Percentiles rank a stretch among this genome's conserved stretches.
Evolutionary conservation across 2,888 invertebrate genomes (phyloP).

Genomic region (Falcaria lacertinaria): DNA sequence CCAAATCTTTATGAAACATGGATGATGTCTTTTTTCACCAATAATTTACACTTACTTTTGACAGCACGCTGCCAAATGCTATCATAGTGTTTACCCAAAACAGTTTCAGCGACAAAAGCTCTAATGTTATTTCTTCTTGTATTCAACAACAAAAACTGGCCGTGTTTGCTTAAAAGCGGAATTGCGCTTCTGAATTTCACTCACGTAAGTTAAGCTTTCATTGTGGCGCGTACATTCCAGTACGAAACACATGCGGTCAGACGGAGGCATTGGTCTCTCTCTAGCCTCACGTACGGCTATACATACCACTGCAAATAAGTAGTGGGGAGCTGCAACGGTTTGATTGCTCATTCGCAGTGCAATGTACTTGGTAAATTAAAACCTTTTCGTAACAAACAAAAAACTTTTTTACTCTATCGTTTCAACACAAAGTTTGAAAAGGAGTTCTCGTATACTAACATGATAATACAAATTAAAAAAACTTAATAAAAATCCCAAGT

Average conservation of each 20-base stretch:
- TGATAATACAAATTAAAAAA: no score
- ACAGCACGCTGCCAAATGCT: no score
- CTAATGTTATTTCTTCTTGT: not conserved
- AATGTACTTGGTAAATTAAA: no score
- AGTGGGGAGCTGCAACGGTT: not conserved
- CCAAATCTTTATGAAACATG: no score
- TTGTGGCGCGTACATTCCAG: conserved; percentile 14
- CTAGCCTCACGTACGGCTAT: not conserved
- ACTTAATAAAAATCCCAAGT: no score
- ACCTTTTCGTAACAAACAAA: no score
- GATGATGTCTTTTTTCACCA: no score
- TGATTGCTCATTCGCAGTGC: no score
- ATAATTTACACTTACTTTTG: no score
- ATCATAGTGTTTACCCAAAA: conserved; percentile 6
- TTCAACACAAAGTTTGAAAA: no score
- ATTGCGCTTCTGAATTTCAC: conserved; percentile 18
- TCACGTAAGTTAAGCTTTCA: conserved; percentile 17
- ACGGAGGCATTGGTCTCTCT: not conserved
- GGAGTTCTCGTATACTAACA: no score
- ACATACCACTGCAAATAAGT: not conserved
- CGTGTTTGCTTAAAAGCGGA: conserved; percentile 4
- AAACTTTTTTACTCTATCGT: no score
- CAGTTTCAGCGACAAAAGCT: conserved; percentile 3
- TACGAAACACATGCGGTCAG: conserved; percentile 1
- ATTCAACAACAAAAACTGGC: not conserved